phyloP scores from a whole-genome alignment of 2,888 invertebrate species.

The Watsonalla cultraria region DNA sequence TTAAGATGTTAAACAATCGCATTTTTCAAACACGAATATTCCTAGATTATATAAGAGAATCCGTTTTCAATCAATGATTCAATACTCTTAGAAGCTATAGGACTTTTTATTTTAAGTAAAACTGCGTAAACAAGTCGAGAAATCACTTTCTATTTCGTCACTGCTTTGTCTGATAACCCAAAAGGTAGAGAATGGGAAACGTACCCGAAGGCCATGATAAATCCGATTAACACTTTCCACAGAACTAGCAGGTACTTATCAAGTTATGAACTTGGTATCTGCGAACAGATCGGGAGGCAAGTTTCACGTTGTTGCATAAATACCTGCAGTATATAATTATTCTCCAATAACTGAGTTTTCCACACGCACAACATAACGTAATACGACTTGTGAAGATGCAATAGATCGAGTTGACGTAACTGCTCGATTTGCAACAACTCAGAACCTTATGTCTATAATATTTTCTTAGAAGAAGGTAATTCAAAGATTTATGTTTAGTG shows the following conservation, averaged over 20 bases:
- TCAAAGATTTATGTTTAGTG: too few species aligned
- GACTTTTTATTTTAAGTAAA: not conserved
- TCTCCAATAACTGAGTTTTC: conserved; percentile 5
- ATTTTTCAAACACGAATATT: not conserved
- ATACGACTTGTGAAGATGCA: not conserved
- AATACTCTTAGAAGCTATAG: too few species aligned
- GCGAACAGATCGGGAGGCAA: not conserved
- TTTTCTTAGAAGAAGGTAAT: not conserved
- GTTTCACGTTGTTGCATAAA: conserved; percentile 11
- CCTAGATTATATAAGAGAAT: not conserved
- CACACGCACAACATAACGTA: not conserved
- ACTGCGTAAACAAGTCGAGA: not conserved
- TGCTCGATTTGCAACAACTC: not conserved
- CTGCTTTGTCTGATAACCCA: conserved; percentile 7
- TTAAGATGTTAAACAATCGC: not conserved
- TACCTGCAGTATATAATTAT: conserved; percentile 5
- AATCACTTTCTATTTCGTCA: not conserved
- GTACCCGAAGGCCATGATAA: conserved; percentile 15
- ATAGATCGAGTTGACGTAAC: not conserved
- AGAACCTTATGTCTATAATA: not conserved
- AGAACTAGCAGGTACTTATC: not conserved
- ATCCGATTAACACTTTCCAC: conserved; percentile 11
- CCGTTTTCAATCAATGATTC: not conserved
- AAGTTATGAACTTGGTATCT: not conserved
- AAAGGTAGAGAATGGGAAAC: conserved; percentile 7